Percentiles rank a stretch among this genome's conserved stretches.
Conservation (phyloP, 2,888 invertebrate species). For the Alviniconcha strummeri region DNA sequence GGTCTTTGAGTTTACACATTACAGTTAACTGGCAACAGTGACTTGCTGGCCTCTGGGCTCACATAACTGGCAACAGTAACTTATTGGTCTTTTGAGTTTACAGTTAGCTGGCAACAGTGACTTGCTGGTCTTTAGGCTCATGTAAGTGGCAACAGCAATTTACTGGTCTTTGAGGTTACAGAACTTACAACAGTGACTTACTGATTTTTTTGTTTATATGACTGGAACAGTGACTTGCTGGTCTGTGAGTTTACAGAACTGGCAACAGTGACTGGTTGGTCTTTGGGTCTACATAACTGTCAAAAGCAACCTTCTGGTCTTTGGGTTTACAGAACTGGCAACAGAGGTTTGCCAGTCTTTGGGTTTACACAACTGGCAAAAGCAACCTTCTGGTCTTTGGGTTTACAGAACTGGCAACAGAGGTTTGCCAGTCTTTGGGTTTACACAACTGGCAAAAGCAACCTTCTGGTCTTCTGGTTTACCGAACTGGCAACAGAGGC, state of each 20-base stretch:
- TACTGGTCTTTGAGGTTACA: neutral
- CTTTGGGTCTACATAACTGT: neutral
- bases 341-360: neutral
- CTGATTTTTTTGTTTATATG: neutral
- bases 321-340: neutral
- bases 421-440: neutral
- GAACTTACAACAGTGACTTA: neutral
- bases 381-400: no score
- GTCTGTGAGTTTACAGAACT: neutral
- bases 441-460: neutral
- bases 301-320: neutral
- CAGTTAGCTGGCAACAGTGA: neutral
- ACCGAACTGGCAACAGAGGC: no score
- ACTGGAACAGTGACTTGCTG: neutral
- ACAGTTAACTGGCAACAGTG: no score
- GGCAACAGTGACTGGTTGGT: neutral
- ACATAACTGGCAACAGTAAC: neutral
- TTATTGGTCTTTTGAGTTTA: neutral
- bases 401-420: neutral
- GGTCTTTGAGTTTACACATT: no score
- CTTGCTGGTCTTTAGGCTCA: neutral
- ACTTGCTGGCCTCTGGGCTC: neutral
- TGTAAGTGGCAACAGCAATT: neutral
- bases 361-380: neutral
- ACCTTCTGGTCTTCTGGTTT: no score